These are phyloP conservation scores for Campylomormyrus numenius DNA, from an alignment of 2,113 vertebrate genomes.

Conservation along the genomic window DNA sequence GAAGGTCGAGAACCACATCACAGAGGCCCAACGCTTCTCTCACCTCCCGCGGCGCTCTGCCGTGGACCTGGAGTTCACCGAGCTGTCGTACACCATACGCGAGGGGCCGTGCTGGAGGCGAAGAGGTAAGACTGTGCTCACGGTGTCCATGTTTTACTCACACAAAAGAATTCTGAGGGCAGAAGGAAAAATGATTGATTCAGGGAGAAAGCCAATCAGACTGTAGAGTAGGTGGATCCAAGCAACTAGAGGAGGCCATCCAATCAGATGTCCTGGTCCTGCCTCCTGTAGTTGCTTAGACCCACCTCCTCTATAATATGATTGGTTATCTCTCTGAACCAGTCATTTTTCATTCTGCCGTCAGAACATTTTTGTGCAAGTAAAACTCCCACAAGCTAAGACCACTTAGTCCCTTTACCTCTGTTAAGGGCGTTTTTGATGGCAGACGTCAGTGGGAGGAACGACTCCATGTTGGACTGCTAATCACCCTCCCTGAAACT, in stretches of 20 bases:
- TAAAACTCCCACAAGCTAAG: conserved; percentile 42
- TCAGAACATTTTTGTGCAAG: too few species aligned
- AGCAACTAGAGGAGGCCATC: too few species aligned
- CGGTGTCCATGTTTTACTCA: too few species aligned
- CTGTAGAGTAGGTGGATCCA: too few species aligned
- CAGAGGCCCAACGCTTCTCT: conserved; percentile 89
- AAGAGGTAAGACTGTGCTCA: conserved; percentile 66
- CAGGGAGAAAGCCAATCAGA: too few species aligned
- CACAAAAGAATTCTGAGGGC: too few species aligned
- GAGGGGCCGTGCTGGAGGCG: conserved; percentile 93
- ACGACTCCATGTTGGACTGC: background rate
- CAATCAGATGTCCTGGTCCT: too few species aligned
- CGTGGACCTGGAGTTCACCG: conserved; percentile 87
- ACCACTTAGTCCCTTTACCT: background rate
- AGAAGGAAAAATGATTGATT: too few species aligned
- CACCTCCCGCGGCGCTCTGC: conserved; percentile 90
- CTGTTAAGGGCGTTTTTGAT: background rate
- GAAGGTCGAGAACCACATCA: conserved; percentile 99
- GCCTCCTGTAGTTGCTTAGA: too few species aligned
- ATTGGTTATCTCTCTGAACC: too few species aligned
- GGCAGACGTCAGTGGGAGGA: background rate
- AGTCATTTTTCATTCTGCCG: too few species aligned
- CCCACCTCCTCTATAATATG: too few species aligned
- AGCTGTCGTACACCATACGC: conserved; percentile 88
- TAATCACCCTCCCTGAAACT: background rate